These are phyloP conservation scores for Prunella fulvescens DNA, from an alignment of 2,113 vertebrate species.

Conservation along the genomic window DNA sequence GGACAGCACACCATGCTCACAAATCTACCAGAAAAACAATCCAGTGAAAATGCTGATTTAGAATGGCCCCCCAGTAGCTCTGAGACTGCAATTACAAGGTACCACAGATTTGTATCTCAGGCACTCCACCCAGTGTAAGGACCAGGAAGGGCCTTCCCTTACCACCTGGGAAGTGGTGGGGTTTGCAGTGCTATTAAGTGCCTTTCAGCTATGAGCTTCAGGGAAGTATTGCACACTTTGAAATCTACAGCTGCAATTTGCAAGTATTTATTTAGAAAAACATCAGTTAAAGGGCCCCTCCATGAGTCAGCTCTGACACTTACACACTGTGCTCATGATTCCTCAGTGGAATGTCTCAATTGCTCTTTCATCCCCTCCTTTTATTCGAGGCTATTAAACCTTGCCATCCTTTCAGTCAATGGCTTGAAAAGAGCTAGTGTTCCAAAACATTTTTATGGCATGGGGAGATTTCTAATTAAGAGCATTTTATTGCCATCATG, in stretches of 20 bases:
- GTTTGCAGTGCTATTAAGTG: not conserved
- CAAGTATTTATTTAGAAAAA: not conserved
- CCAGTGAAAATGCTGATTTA: not conserved
- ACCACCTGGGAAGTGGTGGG: not conserved
- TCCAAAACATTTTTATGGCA: not conserved
- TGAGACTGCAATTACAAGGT: not conserved
- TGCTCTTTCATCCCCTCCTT: not conserved
- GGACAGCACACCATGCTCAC: not conserved
- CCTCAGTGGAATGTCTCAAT: not conserved
- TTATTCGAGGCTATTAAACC: not conserved
- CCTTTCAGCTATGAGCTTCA: not conserved
- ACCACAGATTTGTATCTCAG: fast-evolving
- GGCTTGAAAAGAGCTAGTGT: not conserved
- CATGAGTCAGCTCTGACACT: not conserved
- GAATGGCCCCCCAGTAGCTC: not conserved
- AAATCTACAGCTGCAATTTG: not conserved
- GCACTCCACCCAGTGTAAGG: not conserved
- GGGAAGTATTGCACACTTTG: not conserved
- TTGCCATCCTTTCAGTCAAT: not conserved
- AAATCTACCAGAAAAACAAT: not conserved
- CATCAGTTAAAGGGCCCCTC: not conserved
- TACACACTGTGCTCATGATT: not conserved
- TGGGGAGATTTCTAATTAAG: not conserved
- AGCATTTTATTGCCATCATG: not conserved
- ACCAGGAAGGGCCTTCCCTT: not conserved